phyloP scores from a whole-genome alignment of 1,140 invertebrate genomes.

The Pseudachorutes palmiensis region DNA sequence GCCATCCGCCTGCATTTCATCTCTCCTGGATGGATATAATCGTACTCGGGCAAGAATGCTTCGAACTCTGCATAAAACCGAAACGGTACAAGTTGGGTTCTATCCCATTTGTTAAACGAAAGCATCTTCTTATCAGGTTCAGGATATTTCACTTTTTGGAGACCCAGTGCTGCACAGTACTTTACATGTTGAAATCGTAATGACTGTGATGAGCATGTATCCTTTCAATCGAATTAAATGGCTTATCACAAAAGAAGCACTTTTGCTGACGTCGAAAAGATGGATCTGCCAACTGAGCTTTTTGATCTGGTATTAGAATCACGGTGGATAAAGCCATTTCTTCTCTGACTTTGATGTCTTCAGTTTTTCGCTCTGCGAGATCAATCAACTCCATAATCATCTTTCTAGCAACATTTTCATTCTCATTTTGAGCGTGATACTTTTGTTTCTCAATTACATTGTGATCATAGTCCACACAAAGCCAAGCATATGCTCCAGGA shows the following conservation, averaged over 20 bases:
- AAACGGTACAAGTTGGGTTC: too few species aligned
- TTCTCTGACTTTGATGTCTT: slow-evolving; percentile 1
- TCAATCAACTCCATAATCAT: slow-evolving; percentile 12
- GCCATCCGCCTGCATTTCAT: too few species aligned
- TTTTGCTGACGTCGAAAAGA: neutral
- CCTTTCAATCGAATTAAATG: neutral
- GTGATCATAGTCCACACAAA: neutral
- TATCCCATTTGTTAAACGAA: too few species aligned
- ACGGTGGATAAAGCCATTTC: neutral
- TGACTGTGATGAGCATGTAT: neutral
- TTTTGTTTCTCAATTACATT: neutral
- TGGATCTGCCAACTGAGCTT: neutral
- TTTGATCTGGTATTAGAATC: neutral
- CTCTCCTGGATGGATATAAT: too few species aligned
- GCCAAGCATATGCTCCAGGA: slow-evolving; percentile 15
- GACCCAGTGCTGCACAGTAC: too few species aligned
- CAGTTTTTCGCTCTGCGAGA: neutral
- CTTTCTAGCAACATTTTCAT: slow-evolving; percentile 6
- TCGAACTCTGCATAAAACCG: too few species aligned
- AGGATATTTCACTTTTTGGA: too few species aligned
- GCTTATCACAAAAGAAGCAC: slow-evolving; percentile 18
- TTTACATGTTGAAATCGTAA: neutral
- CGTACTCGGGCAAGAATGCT: too few species aligned
- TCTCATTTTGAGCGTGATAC: slow-evolving; percentile 5
- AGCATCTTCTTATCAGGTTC: too few species aligned